A percentile compares a stretch with the other conserved stretches of the same genome.
Conservation (phyloP, 2,113 vertebrate species). For the Oreochromis aureus region DNA sequence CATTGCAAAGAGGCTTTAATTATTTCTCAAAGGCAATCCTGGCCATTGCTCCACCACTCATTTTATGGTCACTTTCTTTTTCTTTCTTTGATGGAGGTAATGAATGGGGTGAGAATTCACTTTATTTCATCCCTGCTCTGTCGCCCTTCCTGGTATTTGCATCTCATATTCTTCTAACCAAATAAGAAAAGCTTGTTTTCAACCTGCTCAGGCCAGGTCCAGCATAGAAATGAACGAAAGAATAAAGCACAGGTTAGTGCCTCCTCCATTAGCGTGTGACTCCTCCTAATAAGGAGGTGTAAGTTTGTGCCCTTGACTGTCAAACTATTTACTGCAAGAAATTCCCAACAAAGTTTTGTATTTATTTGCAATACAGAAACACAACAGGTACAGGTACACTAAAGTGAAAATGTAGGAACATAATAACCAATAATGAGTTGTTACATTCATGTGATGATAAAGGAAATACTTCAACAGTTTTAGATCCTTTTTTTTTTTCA, state of each 20-base stretch:
- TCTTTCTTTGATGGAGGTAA: constrained; percentile 44
- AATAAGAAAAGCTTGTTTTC: constrained; percentile 41
- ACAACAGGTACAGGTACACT: neutral
- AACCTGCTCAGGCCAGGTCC: neutral
- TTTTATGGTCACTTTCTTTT: constrained; percentile 45
- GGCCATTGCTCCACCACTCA: constrained; percentile 19
- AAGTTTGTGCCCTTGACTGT: neutral
- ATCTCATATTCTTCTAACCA: constrained; percentile 36
- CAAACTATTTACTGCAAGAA: neutral
- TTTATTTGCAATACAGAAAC: neutral
- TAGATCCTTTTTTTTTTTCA: neutral
- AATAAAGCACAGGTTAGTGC: neutral
- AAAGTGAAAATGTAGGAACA: neutral
- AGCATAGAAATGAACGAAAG: neutral
- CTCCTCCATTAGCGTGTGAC: neutral
- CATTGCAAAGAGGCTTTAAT: constrained; percentile 58
- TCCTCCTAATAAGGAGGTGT: neutral
- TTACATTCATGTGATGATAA: neutral
- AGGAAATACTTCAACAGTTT: neutral
- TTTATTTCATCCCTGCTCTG: constrained; percentile 30
- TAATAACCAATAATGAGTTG: neutral
- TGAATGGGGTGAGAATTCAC: constrained; percentile 54
- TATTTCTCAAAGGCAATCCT: constrained; percentile 67
- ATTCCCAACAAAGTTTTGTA: neutral
- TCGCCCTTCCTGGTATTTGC: constrained; percentile 29